Evolutionary conservation across 2,113 vertebrate genomes (phyloP).

Genomic region (Trogon surrucura): DNA sequence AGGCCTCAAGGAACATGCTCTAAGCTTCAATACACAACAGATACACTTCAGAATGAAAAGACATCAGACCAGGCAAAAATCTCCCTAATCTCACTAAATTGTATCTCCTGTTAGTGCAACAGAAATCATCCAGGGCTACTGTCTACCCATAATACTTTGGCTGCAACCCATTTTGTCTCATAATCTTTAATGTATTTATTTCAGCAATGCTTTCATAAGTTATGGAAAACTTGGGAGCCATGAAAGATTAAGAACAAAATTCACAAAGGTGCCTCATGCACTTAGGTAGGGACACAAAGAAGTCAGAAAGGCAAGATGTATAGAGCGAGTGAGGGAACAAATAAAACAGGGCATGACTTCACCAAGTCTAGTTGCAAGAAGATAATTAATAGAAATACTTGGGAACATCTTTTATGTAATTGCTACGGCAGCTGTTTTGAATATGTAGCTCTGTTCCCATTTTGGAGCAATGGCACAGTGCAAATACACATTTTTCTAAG

Average conservation of each 20-base stretch:
- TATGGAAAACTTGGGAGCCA: background rate
- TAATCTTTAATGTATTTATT: background rate
- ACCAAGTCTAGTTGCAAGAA: background rate
- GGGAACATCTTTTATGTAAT: background rate
- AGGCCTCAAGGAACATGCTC: background rate
- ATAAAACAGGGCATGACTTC: background rate
- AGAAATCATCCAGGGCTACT: background rate
- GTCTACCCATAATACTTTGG: background rate
- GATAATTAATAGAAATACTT: background rate
- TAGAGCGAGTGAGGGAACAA: background rate
- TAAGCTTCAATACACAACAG: background rate
- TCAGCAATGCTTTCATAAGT: background rate
- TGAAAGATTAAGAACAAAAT: background rate
- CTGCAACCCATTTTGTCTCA: background rate
- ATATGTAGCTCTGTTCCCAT: background rate
- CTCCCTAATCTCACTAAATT: background rate
- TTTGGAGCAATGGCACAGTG: background rate
- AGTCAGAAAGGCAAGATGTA: background rate
- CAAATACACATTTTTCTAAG: constrained; percentile 1
- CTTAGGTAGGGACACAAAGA: background rate
- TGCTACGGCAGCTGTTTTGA: background rate
- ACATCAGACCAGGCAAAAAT: background rate
- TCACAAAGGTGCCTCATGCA: background rate
- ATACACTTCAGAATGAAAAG: constrained; percentile 15
- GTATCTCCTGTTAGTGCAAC: background rate